Percentiles rank a stretch among this genome's conserved stretches.
Evolutionary conservation across 1,140 invertebrate genomes (phyloP).

Genomic region (Leptinotarsa texana): DNA sequence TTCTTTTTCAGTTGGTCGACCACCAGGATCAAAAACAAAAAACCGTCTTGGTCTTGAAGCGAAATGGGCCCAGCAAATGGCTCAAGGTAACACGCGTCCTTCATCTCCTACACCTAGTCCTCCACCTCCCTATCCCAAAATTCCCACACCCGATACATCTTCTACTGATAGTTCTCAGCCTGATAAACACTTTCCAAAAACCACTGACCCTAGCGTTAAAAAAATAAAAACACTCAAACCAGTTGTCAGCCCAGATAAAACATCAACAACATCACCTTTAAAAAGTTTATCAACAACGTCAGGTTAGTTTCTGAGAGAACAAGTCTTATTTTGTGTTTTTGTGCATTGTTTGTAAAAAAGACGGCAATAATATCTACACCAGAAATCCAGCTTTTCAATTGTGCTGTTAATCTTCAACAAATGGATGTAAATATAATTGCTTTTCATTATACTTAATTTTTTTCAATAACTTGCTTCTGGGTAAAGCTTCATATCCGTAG

Average conservation of each 20-base stretch:
- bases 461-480: no score
- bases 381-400: no score
- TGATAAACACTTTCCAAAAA: conserved; percentile 25
- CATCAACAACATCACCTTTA: conserved; percentile 19
- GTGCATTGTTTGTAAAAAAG: no score
- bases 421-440: no score
- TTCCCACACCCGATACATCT: conserved; percentile 35
- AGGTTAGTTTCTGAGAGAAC: conserved; percentile 18
- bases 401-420: no score
- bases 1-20: conserved; percentile 54
- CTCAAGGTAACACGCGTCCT: conserved; percentile 54
- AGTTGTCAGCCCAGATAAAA: conserved; percentile 23
- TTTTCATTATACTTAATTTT: no score
- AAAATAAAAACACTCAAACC: conserved; percentile 45
- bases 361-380: no score
- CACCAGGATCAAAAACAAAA: conserved; percentile 55
- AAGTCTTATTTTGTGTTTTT: no score
- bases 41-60: conserved; percentile 49
- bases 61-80: conserved; percentile 47
- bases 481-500: no score
- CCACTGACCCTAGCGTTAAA: conserved; percentile 26
- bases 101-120: conserved; percentile 39
- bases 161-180: conserved; percentile 36
- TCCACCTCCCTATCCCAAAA: conserved; percentile 28
- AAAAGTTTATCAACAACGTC: not conserved